Evolutionary conservation across 2,888 invertebrate species (phyloP), one percentile per base, ranked within the genome.

Genomic region (Caradrina clavipalpis): DNA sequence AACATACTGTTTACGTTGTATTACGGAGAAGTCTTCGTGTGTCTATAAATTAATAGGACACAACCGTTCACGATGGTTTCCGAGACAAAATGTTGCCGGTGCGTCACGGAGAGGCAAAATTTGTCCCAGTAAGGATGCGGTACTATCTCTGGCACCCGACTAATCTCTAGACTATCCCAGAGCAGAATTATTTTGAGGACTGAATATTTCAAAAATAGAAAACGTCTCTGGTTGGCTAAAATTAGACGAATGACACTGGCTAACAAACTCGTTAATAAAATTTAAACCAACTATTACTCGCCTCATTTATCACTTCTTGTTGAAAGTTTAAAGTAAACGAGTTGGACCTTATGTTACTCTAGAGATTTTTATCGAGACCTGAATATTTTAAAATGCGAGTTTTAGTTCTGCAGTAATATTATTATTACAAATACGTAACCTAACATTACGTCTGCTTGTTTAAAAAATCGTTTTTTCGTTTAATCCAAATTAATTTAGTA

Each of bases 21-120:
- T 51, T 59, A 67, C 73, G 66, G 54, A 73, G 79, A 86, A 86
- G 81, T 86, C 82, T 76, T 68, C 67, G 82, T 70, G 81, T 80
- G 78, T 69, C 71, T 63, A 73, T 73, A 70, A 78, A 75, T 83
- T 79, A 84, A 79, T 73, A 75, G 80, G 82, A 86, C 91, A 91
- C 94, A 89, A 91, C 93, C 93, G 90, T 83, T 82, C 91, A 78
- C 90, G 86, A 70, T 86, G 90, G 86, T 88, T 89, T 85, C 91
- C 85, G 85, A 88, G 88, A 89, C 89, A 89, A 88, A 93, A 90
- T 93, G 94, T 89, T 87, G 77, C 76, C 78, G 78, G 76, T 71
- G 77, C 79, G 78, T 66, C 76, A 71, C 73, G 61, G 80, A 73
- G 74, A 73, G 66, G 72, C 67, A 72, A 76, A 81, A 77, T 73